These are phyloP conservation scores for Epinotia nisella DNA, from an alignment of 2,888 invertebrate genomes.

Conservation along the genomic window DNA sequence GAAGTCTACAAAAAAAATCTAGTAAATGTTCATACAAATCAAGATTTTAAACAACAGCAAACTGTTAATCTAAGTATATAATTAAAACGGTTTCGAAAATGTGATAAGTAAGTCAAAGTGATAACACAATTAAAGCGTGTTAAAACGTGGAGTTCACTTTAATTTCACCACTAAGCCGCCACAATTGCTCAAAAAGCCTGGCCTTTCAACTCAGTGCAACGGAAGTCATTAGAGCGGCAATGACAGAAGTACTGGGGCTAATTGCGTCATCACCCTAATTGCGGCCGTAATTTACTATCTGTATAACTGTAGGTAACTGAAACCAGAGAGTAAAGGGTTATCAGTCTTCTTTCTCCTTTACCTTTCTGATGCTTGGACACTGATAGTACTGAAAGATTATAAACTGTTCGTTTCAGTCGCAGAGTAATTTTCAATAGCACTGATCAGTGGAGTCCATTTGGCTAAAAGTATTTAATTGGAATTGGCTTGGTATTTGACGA, in stretches of 20 bases:
- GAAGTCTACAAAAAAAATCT: too few species aligned
- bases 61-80: too few species aligned
- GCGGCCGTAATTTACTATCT: slow-evolving; percentile 58
- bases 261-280: slow-evolving; percentile 54
- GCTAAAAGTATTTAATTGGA: too few species aligned
- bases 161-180: slow-evolving; percentile 48
- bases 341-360: not conserved
- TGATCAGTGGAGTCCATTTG: too few species aligned
- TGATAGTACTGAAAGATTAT: too few species aligned
- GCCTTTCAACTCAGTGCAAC: slow-evolving; percentile 49
- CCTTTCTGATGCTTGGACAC: too few species aligned
- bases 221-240: slow-evolving; percentile 56
- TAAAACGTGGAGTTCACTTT: slow-evolving; percentile 23
- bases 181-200: slow-evolving; percentile 49
- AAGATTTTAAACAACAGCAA: too few species aligned
- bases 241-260: slow-evolving; percentile 57
- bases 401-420: too few species aligned
- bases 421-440: too few species aligned
- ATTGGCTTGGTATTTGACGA: too few species aligned
- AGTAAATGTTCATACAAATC: too few species aligned
- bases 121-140: slow-evolving; percentile 42
- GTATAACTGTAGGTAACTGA: slow-evolving; percentile 6
- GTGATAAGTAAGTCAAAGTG: slow-evolving; percentile 22
- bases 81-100: too few species aligned
- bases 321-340: not conserved